Percentiles rank a stretch among this genome's conserved stretches.
phyloP scores from a whole-genome alignment of 2,113 vertebrate genomes.

The Elephas maximus region DNA sequence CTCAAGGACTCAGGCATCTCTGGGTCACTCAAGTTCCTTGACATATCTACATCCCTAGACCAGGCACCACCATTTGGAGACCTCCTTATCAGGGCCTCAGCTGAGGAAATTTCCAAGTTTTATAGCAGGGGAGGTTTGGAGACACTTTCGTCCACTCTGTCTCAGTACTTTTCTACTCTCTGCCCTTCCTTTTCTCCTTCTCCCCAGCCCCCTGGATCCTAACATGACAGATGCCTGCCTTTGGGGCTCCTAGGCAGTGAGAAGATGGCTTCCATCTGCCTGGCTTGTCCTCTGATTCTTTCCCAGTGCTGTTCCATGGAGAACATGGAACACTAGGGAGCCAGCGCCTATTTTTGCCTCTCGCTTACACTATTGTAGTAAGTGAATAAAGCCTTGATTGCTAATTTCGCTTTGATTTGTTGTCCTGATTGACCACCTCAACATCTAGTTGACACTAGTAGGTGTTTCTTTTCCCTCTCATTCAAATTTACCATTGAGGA shows the following conservation, averaged over 20 bases:
- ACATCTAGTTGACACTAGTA: neutral
- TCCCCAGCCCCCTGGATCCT: accelerated
- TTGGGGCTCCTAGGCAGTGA: neutral
- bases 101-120: neutral
- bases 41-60: neutral
- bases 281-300: neutral
- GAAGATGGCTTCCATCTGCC: neutral
- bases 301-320: neutral
- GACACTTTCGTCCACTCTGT: neutral
- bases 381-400: neutral
- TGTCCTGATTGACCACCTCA: neutral
- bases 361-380: neutral
- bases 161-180: neutral
- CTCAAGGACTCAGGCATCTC: neutral
- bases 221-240: neutral
- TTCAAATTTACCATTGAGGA: neutral
- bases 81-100: neutral
- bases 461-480: neutral
- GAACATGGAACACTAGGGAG: neutral
- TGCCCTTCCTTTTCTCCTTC: neutral
- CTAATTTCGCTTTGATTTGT: neutral
- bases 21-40: neutral
- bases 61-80: too few species aligned
- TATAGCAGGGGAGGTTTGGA: too few species aligned
- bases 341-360: neutral